These are phyloP conservation scores for Agonum fuliginosum DNA, from an alignment of 2,888 invertebrate genomes.

Conservation along the genomic window DNA sequence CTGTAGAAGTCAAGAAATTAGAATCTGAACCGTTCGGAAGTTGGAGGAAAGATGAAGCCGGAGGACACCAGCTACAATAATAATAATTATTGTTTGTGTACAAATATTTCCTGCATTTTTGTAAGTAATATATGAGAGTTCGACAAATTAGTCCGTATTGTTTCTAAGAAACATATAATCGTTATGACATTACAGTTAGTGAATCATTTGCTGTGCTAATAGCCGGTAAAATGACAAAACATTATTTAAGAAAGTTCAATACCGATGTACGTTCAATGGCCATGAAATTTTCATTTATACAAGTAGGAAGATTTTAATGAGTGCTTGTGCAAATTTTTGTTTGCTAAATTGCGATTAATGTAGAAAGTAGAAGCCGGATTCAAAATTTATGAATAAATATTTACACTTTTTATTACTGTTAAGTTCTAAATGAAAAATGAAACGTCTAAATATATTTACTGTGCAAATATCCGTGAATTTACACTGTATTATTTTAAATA, in stretches of 20 bases:
- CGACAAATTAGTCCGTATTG: neutral
- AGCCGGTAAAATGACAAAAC: neutral
- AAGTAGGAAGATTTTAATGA: neutral
- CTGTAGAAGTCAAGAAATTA: no score
- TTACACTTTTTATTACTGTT: neutral
- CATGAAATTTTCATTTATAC: neutral
- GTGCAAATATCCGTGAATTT: conserved; percentile 31
- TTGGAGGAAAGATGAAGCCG: no score
- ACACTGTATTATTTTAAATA: no score
- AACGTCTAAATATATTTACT: neutral
- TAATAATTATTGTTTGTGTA: neutral
- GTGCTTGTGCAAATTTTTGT: neutral
- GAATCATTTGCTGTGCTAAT: neutral
- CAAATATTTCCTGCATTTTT: neutral
- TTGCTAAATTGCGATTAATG: neutral
- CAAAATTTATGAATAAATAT: neutral
- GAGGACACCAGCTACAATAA: no score
- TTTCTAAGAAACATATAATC: neutral
- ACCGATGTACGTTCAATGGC: neutral
- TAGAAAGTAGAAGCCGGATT: neutral
- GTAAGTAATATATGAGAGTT: neutral
- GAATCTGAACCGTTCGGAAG: no score
- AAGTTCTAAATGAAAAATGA: neutral
- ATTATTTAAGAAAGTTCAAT: neutral
- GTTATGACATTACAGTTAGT: neutral